Conservation (phyloP, 2,797 vertebrate genomes). For the Propithecus perrieri region DNA sequence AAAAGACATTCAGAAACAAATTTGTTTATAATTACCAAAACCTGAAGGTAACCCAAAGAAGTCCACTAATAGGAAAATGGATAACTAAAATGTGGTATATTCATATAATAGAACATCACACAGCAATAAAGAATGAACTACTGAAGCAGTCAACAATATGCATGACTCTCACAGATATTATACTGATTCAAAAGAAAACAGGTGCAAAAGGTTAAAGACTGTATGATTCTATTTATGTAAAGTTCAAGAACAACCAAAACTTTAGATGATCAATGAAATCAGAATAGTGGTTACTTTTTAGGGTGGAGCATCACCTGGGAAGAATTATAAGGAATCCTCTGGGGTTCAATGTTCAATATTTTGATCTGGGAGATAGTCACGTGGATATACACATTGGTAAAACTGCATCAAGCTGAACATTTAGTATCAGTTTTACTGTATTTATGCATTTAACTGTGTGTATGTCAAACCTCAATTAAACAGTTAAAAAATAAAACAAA, state of each 20-base stretch:
- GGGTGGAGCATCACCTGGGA: not conserved
- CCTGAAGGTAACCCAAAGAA: not conserved
- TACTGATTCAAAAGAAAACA: slow-evolving; percentile 19
- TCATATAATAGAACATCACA: not conserved
- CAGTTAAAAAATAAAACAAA: not conserved
- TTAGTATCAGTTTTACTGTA: not conserved
- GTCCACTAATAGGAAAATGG: not conserved
- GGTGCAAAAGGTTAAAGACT: not conserved
- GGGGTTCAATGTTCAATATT: not conserved
- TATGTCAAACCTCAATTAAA: not conserved
- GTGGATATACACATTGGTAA: not conserved
- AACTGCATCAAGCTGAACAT: not conserved
- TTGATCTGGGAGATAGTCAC: not conserved
- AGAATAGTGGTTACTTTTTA: not conserved
- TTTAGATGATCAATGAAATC: not conserved
- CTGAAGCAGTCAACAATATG: not conserved
- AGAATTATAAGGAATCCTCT: not conserved
- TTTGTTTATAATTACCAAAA: slow-evolving; percentile 15
- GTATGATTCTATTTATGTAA: not conserved
- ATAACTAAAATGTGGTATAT: not conserved
- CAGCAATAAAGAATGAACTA: not conserved
- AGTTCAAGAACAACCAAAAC: not conserved
- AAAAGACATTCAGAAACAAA: not conserved
- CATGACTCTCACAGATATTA: not conserved
- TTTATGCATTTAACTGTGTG: not conserved